Conservation (phyloP, 2,113 vertebrate species). For the Microcebus murinus region DNA sequence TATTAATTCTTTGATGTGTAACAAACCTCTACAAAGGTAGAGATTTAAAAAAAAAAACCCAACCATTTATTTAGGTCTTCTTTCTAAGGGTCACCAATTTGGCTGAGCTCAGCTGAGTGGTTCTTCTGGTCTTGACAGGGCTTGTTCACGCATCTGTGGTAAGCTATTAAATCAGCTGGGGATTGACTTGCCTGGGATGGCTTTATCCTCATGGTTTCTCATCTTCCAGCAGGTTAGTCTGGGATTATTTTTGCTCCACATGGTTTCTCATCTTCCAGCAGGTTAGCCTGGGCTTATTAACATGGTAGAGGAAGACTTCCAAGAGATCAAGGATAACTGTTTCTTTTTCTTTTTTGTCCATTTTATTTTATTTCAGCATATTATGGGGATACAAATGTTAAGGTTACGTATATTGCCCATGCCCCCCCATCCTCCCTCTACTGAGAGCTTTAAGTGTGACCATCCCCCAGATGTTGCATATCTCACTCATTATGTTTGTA, state of each 20-base stretch:
- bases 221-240: not conserved
- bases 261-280: not conserved
- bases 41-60: not conserved
- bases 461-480: too few relatives aligned
- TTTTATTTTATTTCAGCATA: too few relatives aligned
- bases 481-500: too few relatives aligned
- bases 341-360: not conserved
- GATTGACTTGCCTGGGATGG: not conserved
- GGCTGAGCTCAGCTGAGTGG: not conserved
- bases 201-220: not conserved
- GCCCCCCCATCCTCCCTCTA: too few relatives aligned
- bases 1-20: not conserved
- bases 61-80: not conserved
- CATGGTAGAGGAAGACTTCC: not conserved
- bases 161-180: not conserved
- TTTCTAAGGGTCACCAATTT: not conserved
- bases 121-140: not conserved
- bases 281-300: not conserved
- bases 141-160: not conserved
- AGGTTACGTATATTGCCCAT: too few relatives aligned
- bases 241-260: not conserved
- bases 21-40: not conserved
- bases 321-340: not conserved
- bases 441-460: too few relatives aligned
- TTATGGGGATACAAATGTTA: too few relatives aligned